Base-by-base conservation (phyloP, 2,888 invertebrate genomes). In the Blera fallax region DNA sequence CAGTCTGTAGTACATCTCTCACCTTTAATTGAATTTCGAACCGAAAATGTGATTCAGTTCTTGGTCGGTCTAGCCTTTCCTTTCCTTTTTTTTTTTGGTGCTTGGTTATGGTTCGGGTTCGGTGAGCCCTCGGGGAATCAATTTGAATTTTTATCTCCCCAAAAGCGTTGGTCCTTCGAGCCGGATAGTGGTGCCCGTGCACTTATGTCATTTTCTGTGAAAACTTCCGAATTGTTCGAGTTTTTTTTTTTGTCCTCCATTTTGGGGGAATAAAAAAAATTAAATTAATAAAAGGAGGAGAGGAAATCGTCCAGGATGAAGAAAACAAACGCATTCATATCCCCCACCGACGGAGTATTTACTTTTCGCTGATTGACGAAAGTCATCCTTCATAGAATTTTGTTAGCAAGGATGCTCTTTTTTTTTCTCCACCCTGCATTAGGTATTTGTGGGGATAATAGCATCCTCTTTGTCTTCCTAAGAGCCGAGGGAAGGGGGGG, bases 11-110 rank as follows among this genome's bases (percentile, higher is more conserved):
- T 32, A 14, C 52, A 67, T 58, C 40, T 82, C 65, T 78, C 83
- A 83, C 83, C 78, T 73, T 78, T 83, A 83, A 83, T 83, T 83
- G 83, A 83, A 83, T 83, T 78, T 73, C 52, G 18, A 67, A 62
- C 65, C 52, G 54, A 78, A 78, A 83, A 73, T 83, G 78, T 83
- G 78, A 78, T 78, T 83, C 78, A 37, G 45, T 45, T 27, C 56
- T 52, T 50, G 70, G 54, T 70, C 64, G 70, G 54, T 70, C 64
- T 32, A 18, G 64, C 16, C 32, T 48, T 72, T 18, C 3, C 43
- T 40, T 50, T 29, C 52, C 16, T 37, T 48, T 43, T 43, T 32
- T 4, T 24, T 24, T 3, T 4, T 24, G n/a, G n/a, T 24, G 24
- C 4, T 32, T 43, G 34, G 14, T 21, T 67, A 10, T 65, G 29